phyloP scores from a whole-genome alignment of 1,140 invertebrate genomes.

The Chymomyza costata region DNA sequence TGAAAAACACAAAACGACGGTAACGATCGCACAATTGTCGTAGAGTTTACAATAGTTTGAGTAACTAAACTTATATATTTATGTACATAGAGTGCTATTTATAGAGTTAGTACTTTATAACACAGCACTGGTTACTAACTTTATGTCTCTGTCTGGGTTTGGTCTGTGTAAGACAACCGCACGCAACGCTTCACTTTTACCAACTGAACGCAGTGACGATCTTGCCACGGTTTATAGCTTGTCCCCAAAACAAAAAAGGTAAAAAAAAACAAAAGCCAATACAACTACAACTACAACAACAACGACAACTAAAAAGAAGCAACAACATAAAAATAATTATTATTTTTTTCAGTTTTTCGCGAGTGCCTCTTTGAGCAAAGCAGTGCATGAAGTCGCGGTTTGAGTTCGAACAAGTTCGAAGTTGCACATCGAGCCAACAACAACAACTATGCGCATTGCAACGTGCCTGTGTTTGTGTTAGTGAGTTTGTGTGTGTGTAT shows the following conservation, averaged over 20 bases:
- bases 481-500: constrained; percentile 1
- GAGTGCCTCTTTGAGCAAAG: constrained; percentile 5
- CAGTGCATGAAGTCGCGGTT: constrained; percentile 21
- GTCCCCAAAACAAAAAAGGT: constrained; percentile 36
- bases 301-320: constrained; percentile 28
- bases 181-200: constrained; percentile 74
- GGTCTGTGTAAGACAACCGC: constrained; percentile 50
- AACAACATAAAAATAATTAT: constrained; percentile 17
- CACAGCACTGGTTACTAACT: neutral
- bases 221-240: constrained; percentile 73
- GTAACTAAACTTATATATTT: constrained; percentile 14
- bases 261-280: no score
- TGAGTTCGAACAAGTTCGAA: constrained; percentile 46
- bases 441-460: neutral
- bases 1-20: no score
- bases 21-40: no score
- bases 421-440: constrained; percentile 8
- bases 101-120: constrained; percentile 6
- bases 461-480: neutral
- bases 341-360: neutral
- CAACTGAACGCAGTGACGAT: constrained; percentile 73
- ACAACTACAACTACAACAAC: constrained; percentile 34
- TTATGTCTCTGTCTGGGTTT: constrained; percentile 12
- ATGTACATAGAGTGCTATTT: constrained; percentile 22
- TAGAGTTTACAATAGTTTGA: no score